Conservation (phyloP, 2,113 vertebrate species). For the Tor tambroides region DNA sequence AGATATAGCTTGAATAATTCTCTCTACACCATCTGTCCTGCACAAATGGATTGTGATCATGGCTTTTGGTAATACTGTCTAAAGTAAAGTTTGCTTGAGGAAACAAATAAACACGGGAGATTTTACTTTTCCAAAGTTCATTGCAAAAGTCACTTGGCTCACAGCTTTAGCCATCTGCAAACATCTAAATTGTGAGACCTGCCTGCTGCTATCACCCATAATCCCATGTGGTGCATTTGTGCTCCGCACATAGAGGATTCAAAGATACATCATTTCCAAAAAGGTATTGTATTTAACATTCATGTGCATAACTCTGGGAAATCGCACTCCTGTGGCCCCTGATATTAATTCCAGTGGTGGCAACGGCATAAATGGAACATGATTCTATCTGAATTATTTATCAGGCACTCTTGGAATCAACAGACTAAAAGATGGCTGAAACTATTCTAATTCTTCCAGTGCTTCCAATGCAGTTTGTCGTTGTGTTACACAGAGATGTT, state of each 20-base stretch:
- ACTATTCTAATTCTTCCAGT: background rate
- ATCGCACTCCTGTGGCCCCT: slow-evolving; percentile 1
- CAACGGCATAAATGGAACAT: slow-evolving; percentile 16
- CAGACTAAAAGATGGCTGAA: background rate
- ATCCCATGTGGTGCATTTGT: slow-evolving; percentile 1
- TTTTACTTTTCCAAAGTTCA: slow-evolving; percentile 36
- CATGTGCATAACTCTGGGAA: slow-evolving; percentile 32
- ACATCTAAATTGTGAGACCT: background rate
- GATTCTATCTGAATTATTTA: slow-evolving; percentile 45
- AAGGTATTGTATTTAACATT: slow-evolving; percentile 41
- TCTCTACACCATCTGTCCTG: background rate
- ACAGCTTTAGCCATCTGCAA: slow-evolving; percentile 25
- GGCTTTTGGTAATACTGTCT: background rate
- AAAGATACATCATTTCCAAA: background rate
- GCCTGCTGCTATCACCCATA: background rate
- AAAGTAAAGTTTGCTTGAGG: background rate
- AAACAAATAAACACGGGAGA: background rate
- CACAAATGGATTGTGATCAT: background rate
- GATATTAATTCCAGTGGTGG: slow-evolving; percentile 38
- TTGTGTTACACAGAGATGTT: background rate
- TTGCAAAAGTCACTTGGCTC: slow-evolving; percentile 2
- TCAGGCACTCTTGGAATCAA: slow-evolving; percentile 35
- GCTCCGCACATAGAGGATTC: background rate
- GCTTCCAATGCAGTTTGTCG: background rate
- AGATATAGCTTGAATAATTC: background rate